Base-by-base conservation (phyloP, 2,113 vertebrate genomes). In the Dipodomys ordii region DNA sequence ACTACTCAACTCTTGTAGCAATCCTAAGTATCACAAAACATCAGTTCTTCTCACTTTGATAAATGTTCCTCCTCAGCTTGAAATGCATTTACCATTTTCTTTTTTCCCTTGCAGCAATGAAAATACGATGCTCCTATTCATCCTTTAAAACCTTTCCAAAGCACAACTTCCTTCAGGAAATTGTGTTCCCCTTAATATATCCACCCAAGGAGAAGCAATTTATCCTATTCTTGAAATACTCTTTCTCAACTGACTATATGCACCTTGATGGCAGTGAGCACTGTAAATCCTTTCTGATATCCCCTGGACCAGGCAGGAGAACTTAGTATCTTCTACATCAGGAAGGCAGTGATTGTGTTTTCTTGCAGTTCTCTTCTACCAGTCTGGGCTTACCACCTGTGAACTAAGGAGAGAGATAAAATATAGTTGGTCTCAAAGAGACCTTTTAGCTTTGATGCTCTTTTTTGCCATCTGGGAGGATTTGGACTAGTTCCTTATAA, bases 121-220 rank as follows among this genome's bases (percentile, higher is more conserved):
- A 39, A 39, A 39, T 39, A 39, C 5, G 39, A 39, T 77, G 25
- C 73, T 93, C 78, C 73, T 92, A 8, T 62, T 67, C 65, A 76
- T 71, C 78, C 87, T 84, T 92, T 76, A 87, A 94, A 91, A 65
- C 22, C 22, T 46, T 83, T 46, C 64, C 39, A 60, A 83, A 13
- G n/a, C 20, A n/a, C 35, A 57, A n/a, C 35, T 86, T 88, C 72
- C 28, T 91, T 73, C 69, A 74, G 39, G 83, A 83, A 92, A 57
- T 57, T 57, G 74, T 23, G n/a, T 88, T 62, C 46, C n/a, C n/a
- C 60, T 57, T 57, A 12, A 35, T 3, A 44, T 10, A 15, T n/a
- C 30, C 28, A 46, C 35, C 60, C 25, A 74, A 73, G 76, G 44
- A 80, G 28, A 92, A 94, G 27, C 65, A 74, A 71, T 83, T 72